Conservation (phyloP, 2,797 vertebrate genomes). For the Anisognathus igniventris region DNA sequence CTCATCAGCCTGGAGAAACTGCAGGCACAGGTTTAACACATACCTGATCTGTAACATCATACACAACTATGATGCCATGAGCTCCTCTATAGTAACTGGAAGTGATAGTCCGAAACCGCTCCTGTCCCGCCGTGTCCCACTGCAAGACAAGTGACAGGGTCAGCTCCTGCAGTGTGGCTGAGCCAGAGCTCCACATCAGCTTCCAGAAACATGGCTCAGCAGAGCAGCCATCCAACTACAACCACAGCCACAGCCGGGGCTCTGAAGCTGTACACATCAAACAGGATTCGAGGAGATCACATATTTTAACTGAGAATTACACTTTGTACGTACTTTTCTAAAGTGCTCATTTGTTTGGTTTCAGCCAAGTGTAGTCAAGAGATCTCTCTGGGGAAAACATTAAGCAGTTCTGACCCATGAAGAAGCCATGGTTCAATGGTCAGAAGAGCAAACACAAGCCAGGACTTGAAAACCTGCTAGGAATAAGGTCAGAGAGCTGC, state of each 20-base stretch:
- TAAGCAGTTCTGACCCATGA: not conserved
- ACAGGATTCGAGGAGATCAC: not conserved
- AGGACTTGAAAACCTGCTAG: not conserved
- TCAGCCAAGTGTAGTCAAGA: not conserved
- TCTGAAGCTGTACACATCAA: not conserved
- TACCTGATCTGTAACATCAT: conserved; percentile 98
- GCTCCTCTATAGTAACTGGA: conserved; percentile 99
- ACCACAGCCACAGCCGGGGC: not conserved
- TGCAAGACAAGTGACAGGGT: conserved; percentile 54
- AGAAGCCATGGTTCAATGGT: not conserved
- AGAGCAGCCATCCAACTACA: not conserved
- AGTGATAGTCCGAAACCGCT: conserved; percentile 97
- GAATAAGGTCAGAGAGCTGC: not conserved
- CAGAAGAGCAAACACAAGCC: not conserved
- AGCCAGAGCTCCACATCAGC: fast-evolving
- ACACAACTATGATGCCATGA: conserved; percentile 98
- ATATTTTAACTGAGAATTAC: not conserved
- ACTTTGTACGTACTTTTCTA: not conserved
- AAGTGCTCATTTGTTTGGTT: not conserved
- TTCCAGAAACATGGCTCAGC: not conserved
- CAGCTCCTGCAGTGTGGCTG: not conserved
- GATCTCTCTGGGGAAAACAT: not conserved
- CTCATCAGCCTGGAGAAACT: not conserved
- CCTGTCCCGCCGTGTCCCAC: conserved; percentile 98
- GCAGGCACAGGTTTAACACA: not conserved